Percentiles rank a stretch among this genome's conserved stretches.
Evolutionary conservation across 2,888 invertebrate genomes (phyloP).

Genomic region (Ypsolopha sequella): DNA sequence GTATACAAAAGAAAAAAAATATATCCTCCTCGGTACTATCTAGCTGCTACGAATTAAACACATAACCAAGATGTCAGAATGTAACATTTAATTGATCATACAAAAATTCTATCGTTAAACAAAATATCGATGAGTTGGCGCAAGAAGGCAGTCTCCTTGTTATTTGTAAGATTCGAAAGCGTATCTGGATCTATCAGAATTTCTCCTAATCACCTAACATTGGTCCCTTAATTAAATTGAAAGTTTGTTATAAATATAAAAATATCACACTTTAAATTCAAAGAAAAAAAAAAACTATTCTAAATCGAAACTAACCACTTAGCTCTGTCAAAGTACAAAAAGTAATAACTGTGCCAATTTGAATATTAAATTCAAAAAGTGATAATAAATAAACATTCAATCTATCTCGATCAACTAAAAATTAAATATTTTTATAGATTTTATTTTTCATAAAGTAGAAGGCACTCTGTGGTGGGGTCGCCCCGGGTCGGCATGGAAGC

Average conservation of each 20-base stretch:
- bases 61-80: constrained; percentile 41
- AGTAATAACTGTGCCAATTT: constrained; percentile 66
- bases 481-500: constrained; percentile 38
- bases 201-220: constrained; percentile 65
- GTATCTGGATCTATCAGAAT: constrained; percentile 55
- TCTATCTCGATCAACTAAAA: constrained; percentile 66
- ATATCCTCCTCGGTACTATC: constrained; percentile 39
- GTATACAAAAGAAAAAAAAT: constrained; percentile 29
- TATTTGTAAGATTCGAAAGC: constrained; percentile 47
- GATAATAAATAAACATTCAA: constrained; percentile 68
- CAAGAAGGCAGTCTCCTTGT: constrained; percentile 52
- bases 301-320: constrained; percentile 63
- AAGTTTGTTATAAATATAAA: constrained; percentile 68
- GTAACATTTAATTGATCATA: constrained; percentile 50
- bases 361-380: constrained; percentile 61
- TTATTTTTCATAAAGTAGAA: constrained; percentile 59
- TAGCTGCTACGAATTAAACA: constrained; percentile 36
- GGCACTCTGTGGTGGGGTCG: constrained; percentile 47
- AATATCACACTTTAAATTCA: constrained; percentile 72
- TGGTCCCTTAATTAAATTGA: constrained; percentile 69
- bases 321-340: constrained; percentile 64
- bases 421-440: constrained; percentile 63
- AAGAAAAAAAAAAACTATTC: constrained; percentile 53
- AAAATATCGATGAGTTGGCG: constrained; percentile 32
- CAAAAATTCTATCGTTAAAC: constrained; percentile 43